Evolutionary conservation across 2,797 vertebrate genomes (phyloP).

Genomic region (Myiothlypis coronata): DNA sequence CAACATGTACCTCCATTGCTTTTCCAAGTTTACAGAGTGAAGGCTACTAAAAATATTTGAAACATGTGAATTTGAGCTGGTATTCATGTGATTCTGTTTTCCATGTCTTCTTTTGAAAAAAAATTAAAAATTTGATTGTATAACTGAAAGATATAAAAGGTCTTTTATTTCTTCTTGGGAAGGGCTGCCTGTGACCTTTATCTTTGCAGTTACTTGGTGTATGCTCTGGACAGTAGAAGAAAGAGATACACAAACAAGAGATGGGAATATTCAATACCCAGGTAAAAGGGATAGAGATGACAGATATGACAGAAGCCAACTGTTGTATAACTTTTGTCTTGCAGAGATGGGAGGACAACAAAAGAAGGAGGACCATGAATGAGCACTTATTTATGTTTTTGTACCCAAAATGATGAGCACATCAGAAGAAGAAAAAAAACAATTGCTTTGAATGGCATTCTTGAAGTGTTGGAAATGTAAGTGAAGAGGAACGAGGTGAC

Average conservation of each 20-base stretch:
- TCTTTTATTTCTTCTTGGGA: not conserved
- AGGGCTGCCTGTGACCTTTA: not conserved
- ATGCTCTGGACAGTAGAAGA: not conserved
- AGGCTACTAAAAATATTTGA: not conserved
- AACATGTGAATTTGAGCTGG: not conserved
- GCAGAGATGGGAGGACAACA: not conserved
- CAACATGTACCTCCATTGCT: not conserved
- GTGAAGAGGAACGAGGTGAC: not conserved
- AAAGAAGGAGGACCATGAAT: not conserved
- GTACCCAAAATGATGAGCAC: not conserved
- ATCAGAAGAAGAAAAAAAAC: not conserved
- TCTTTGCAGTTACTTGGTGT: not conserved
- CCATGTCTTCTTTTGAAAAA: not conserved
- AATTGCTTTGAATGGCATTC: not conserved
- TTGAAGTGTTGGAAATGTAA: not conserved
- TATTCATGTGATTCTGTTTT: not conserved
- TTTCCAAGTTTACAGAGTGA: not conserved
- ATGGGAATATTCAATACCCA: not conserved
- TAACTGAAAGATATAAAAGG: not conserved
- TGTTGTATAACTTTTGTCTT: not conserved
- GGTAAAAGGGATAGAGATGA: not conserved
- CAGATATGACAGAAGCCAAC: not conserved
- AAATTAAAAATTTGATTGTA: not conserved
- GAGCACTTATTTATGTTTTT: not conserved
- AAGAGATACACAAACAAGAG: not conserved